Percentiles rank a stretch among this genome's conserved stretches.
These are phyloP conservation scores for Neosilurus mollespiculum DNA, from an alignment of 2,797 vertebrate genomes.

Conservation along the genomic window DNA sequence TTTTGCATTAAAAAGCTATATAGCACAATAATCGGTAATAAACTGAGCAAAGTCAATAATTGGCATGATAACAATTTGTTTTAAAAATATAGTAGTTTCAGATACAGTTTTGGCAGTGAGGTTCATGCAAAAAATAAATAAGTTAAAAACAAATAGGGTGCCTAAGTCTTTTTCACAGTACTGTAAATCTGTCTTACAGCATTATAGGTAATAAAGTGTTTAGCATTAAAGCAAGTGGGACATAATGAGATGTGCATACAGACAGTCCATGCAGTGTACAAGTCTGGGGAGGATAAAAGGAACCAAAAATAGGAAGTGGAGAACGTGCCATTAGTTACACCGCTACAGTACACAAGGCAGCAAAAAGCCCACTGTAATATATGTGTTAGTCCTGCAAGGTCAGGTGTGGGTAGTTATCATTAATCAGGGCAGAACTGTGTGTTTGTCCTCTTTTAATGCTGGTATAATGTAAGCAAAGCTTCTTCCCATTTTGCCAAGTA, in stretches of 20 bases:
- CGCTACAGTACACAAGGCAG: slow-evolving; percentile 34
- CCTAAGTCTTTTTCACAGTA: no score
- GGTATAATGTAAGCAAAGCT: slow-evolving; percentile 60
- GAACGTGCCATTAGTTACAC: slow-evolving; percentile 34
- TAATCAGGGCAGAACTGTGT: slow-evolving; percentile 56
- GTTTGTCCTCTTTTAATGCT: slow-evolving; percentile 59
- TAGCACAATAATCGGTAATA: no score
- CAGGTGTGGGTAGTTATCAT: slow-evolving; percentile 63
- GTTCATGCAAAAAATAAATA: no score
- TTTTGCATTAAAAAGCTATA: no score
- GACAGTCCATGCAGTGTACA: slow-evolving; percentile 3
- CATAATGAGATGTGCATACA: slow-evolving; percentile 13
- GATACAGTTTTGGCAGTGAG: no score
- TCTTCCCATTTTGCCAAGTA: slow-evolving; percentile 60
- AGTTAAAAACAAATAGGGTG: no score
- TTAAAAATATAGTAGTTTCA: no score
- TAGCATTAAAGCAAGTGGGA: not conserved
- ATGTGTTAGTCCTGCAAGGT: slow-evolving; percentile 51
- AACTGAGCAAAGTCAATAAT: no score
- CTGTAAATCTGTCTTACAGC: not conserved
- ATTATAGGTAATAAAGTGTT: not conserved
- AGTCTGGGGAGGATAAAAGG: slow-evolving; percentile 6
- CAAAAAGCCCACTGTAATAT: slow-evolving; percentile 41
- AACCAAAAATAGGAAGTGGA: slow-evolving; percentile 36
- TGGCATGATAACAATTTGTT: no score